Conservation (phyloP, 2,888 invertebrate genomes). For the Caradrina clavipalpis region DNA sequence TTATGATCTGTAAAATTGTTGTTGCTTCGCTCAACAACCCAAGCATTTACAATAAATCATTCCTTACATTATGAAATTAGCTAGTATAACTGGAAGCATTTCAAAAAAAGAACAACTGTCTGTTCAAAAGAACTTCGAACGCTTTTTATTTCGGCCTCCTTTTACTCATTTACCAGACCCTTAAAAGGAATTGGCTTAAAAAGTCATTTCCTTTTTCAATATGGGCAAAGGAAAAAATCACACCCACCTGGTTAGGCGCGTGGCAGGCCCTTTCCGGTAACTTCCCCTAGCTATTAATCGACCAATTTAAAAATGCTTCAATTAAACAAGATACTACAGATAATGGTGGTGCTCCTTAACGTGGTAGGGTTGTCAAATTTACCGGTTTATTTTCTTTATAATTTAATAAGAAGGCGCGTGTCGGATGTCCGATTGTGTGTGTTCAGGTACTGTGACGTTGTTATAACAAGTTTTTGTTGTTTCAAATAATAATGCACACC, state of each 20-base stretch:
- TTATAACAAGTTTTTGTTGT: slow-evolving; percentile 69
- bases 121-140: slow-evolving; percentile 22
- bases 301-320: slow-evolving; percentile 64
- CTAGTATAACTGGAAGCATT: not conserved
- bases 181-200: slow-evolving; percentile 65
- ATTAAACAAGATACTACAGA: slow-evolving; percentile 34
- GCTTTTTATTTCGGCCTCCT: slow-evolving; percentile 29
- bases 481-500: slow-evolving; percentile 61
- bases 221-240: slow-evolving; percentile 71
- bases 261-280: slow-evolving; percentile 80
- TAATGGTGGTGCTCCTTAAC: slow-evolving; percentile 42
- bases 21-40: slow-evolving; percentile 19
- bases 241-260: slow-evolving; percentile 82
- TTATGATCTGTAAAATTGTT: slow-evolving; percentile 19
- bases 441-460: slow-evolving; percentile 79
- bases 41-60: slow-evolving; percentile 23
- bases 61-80: slow-evolving; percentile 10
- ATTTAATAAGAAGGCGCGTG: slow-evolving; percentile 87
- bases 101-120: too few relatives aligned
- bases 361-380: slow-evolving; percentile 60
- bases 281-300: slow-evolving; percentile 73
- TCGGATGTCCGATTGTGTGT: slow-evolving; percentile 81
- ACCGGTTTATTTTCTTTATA: slow-evolving; percentile 86
- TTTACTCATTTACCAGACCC: slow-evolving; percentile 55
- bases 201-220: slow-evolving; percentile 74